Base-by-base conservation (phyloP, 2,113 vertebrate genomes). In the Sceloporus undulatus region DNA sequence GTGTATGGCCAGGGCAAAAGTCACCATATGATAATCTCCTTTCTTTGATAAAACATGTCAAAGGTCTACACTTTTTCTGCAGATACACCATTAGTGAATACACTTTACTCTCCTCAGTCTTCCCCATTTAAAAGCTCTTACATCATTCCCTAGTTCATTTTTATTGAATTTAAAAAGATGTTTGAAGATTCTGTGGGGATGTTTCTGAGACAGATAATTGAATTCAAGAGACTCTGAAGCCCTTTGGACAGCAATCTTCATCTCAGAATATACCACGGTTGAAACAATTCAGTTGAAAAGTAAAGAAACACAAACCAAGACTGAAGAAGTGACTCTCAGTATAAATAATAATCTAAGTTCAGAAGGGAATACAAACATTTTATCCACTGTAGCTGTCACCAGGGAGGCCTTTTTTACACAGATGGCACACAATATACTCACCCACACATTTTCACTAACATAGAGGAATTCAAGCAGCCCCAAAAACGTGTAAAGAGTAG, bases 381-480 rank as follows among this genome's bases (percentile, higher is more conserved):
- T 48, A 16, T 34, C 40, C 34, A 25, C 29, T 85, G 56, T 79
- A 34, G 52, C 56, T 62, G 71, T 71, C 54, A 71, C 74, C n/a
- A 74, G 29, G 73, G 85, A 74, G 40, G 18, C 29, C 83, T n/a
- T 89, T 89, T 59, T 34, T 38, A 85, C 29, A 52, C 77, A 48
- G 19, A 80, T 82, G 86, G 86, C 38, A 19, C 38, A 52, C 18
- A 76, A n/a, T 82, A 80, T 48, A 56, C 19, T 59, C 68, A 85
- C 29, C 56, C 68, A 66, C 23, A 54, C 21, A 88, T 34, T 62
- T 21, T 52, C 54, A 82, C 40, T 23, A 34, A 59, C 76, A 59
- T n/a, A 80, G 68, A 25, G 29, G 79, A 80, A 87, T 10, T 48
- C 73, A 70, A 80, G 48, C 14, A 56, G 56, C 9, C 71, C 9